Conservation (phyloP, 2,888 invertebrate species). For the Sminthurinus aureus region DNA sequence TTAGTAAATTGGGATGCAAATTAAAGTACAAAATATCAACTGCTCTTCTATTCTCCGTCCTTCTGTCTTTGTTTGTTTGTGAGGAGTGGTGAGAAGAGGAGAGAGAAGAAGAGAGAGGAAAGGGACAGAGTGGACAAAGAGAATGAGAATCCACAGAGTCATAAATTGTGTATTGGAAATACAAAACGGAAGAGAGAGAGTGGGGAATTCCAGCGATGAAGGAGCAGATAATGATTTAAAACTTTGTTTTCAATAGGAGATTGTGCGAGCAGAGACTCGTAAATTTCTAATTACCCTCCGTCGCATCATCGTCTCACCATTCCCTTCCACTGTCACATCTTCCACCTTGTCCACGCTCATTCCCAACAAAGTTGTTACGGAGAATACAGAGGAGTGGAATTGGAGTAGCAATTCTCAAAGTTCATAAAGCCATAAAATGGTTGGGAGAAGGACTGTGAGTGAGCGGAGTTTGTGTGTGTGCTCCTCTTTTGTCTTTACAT, state of each 20-base stretch:
- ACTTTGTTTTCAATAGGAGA: slow-evolving; percentile 2
- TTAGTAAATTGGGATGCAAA: not conserved
- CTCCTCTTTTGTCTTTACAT: no score
- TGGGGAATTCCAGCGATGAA: not conserved
- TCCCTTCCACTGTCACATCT: slow-evolving; percentile 22
- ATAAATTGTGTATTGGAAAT: not conserved
- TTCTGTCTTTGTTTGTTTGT: not conserved
- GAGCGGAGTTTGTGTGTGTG: no score
- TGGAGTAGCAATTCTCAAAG: slow-evolving; percentile 1
- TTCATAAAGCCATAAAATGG: slow-evolving; percentile 21
- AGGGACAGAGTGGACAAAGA: not conserved
- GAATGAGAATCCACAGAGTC: not conserved
- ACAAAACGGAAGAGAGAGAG: not conserved
- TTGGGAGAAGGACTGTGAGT: not conserved
- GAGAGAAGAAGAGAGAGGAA: not conserved
- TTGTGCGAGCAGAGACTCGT: slow-evolving; percentile 7
- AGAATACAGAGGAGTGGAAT: not conserved
- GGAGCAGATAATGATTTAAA: slow-evolving; percentile 24
- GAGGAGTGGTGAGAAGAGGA: not conserved
- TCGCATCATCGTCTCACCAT: no score
- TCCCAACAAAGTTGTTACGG: not conserved
- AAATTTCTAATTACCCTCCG: slow-evolving; percentile 36
- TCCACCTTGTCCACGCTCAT: slow-evolving; percentile 14
- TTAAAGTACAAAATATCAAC: not conserved
- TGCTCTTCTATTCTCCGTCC: not conserved